phyloP scores from a whole-genome alignment of 92 coral and sea anemone genomes.

The Bergia sp. region DNA sequence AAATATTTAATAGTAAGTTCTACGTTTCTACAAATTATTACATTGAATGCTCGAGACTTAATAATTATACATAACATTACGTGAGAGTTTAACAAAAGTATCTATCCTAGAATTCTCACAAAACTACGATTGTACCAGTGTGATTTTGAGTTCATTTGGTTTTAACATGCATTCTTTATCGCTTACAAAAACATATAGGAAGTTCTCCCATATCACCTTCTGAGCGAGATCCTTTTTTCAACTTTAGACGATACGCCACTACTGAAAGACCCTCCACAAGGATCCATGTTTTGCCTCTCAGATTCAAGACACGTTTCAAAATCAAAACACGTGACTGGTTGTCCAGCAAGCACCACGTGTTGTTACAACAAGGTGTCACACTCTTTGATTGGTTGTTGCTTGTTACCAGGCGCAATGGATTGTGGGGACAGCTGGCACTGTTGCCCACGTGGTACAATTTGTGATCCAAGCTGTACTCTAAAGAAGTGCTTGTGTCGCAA shows the following conservation, averaged over 20 bases:
- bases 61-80: too few relatives aligned
- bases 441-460: slow-evolving; percentile 71
- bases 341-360: slow-evolving; percentile 66
- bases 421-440: slow-evolving; percentile 83
- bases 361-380: slow-evolving; percentile 57
- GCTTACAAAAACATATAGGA: neutral
- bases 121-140: too few relatives aligned
- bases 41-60: too few relatives aligned
- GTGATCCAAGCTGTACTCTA: slow-evolving; percentile 64
- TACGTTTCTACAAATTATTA: too few relatives aligned
- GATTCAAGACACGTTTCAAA: slow-evolving; percentile 16
- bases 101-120: too few relatives aligned
- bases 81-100: too few relatives aligned
- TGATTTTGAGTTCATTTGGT: too few relatives aligned
- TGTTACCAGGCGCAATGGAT: slow-evolving; percentile 66
- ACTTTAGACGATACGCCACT: slow-evolving; percentile 1
- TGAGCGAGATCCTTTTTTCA: neutral
- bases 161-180: too few relatives aligned
- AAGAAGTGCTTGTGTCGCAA: slow-evolving; percentile 61
- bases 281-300: slow-evolving; percentile 39
- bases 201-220: neutral
- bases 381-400: slow-evolving; percentile 72
- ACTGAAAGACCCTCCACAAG: slow-evolving; percentile 16
- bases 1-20: too few relatives aligned
- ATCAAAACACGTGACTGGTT: slow-evolving; percentile 57